A percentile compares a stretch with the other conserved stretches of the same genome.
phyloP scores from a whole-genome alignment of 2,113 vertebrate species.

The Colaptes auratus region DNA sequence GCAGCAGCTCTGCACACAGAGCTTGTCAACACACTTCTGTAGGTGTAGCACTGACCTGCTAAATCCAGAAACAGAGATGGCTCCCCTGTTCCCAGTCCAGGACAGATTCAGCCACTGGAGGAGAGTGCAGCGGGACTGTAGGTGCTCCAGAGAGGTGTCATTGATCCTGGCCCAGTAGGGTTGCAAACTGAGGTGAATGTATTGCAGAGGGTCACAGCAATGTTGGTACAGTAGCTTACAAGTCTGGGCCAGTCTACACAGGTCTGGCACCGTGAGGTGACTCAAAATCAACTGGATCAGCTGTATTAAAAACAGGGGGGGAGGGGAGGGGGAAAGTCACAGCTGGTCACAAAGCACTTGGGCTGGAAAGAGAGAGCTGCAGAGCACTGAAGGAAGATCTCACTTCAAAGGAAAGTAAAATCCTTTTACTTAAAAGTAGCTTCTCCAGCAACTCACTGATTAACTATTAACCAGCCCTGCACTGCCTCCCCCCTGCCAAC shows the following conservation, averaged over 20 bases:
- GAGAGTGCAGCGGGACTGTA: slow-evolving; percentile 91
- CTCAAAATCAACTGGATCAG: slow-evolving; percentile 97
- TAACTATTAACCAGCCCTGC: slow-evolving; percentile 18
- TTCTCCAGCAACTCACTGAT: neutral
- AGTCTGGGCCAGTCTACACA: slow-evolving; percentile 95
- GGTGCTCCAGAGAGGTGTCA: slow-evolving; percentile 89
- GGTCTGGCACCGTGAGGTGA: slow-evolving; percentile 94
- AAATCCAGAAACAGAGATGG: slow-evolving; percentile 91
- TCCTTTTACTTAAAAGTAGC: neutral
- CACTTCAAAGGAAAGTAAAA: neutral
- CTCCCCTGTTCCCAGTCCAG: slow-evolving; percentile 95
- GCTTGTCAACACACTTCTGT: neutral
- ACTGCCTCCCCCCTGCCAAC: neutral
- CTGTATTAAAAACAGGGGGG: slow-evolving; percentile 76
- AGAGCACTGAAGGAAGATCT: neutral
- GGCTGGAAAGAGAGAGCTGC: neutral
- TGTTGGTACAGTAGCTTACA: slow-evolving; percentile 96
- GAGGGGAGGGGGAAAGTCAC: slow-evolving; percentile 15
- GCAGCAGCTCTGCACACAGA: neutral
- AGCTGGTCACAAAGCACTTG: slow-evolving; percentile 6
- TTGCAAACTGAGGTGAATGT: slow-evolving; percentile 96
- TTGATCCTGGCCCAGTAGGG: slow-evolving; percentile 94
- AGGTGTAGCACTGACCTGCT: slow-evolving; percentile 86
- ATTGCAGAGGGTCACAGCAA: slow-evolving; percentile 96
- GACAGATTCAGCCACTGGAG: slow-evolving; percentile 97